These are phyloP conservation scores for human (Homo sapiens) DNA, from an alignment of 2,113 vertebrate genomes.

Conservation along the genomic window DNA sequence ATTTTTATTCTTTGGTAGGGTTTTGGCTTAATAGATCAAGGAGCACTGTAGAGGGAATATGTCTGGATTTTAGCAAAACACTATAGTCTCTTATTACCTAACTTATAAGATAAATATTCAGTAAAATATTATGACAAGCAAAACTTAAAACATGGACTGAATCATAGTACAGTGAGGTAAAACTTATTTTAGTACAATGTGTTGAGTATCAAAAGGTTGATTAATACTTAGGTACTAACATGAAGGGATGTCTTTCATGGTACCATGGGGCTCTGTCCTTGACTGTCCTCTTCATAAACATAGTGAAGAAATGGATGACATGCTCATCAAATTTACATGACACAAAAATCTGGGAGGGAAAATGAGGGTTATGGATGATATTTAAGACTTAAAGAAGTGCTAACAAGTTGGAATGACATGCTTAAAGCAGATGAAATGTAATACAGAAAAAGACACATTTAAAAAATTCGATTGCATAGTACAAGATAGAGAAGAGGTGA, in stretches of 20 bases:
- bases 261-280: neutral
- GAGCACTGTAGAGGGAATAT: neutral
- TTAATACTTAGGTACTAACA: neutral
- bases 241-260: neutral
- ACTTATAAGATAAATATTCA: neutral
- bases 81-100: neutral
- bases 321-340: neutral
- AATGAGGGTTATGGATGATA: neutral
- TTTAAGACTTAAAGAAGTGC: neutral
- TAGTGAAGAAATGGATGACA: neutral
- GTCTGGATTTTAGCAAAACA: conserved; percentile 35
- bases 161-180: neutral
- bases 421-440: neutral
- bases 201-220: neutral
- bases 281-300: neutral
- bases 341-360: neutral
- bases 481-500: neutral
- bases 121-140: neutral
- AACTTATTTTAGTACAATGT: neutral
- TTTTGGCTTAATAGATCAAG: neutral
- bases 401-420: neutral
- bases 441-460: neutral
- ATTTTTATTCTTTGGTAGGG: neutral
- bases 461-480: neutral
- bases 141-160: neutral